Percentiles rank a stretch among this genome's conserved stretches.
Conservation (phyloP, 2,113 vertebrate genomes). For the Noctilio leporinus region DNA sequence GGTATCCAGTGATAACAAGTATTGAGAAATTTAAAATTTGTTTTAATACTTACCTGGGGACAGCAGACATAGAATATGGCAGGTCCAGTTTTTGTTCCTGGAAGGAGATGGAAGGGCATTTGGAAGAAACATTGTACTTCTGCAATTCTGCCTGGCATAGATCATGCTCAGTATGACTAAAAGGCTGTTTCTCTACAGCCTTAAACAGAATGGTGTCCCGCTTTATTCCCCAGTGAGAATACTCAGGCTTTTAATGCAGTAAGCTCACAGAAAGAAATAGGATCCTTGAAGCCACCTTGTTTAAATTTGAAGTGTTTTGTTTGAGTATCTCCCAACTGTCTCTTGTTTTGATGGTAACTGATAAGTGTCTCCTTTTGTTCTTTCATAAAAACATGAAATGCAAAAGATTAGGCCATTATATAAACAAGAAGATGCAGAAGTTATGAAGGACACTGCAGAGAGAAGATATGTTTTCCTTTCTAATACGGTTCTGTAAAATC, state of each 20-base stretch:
- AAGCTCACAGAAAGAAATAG: neutral
- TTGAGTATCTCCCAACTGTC: neutral
- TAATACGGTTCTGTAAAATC: neutral
- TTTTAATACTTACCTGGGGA: neutral
- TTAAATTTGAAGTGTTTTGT: slow-evolving; percentile 17
- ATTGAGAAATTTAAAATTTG: neutral
- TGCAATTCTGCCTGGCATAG: neutral
- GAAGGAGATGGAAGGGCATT: neutral
- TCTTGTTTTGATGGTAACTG: neutral
- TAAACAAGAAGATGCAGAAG: neutral
- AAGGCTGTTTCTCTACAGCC: neutral
- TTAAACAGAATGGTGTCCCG: neutral
- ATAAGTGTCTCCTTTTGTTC: neutral
- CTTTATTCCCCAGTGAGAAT: neutral
- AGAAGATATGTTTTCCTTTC: neutral
- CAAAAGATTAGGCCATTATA: neutral
- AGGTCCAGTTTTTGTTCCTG: neutral
- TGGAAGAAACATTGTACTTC: neutral
- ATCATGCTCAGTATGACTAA: neutral
- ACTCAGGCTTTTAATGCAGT: neutral
- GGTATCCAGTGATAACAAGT: neutral
- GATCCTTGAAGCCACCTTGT: neutral
- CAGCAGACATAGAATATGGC: neutral
- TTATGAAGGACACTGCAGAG: neutral
- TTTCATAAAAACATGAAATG: slow-evolving; percentile 26